Evolutionary conservation across 2,888 invertebrate species (phyloP), one percentile per base, ranked within the genome.

Genomic region (Axea sp.): DNA sequence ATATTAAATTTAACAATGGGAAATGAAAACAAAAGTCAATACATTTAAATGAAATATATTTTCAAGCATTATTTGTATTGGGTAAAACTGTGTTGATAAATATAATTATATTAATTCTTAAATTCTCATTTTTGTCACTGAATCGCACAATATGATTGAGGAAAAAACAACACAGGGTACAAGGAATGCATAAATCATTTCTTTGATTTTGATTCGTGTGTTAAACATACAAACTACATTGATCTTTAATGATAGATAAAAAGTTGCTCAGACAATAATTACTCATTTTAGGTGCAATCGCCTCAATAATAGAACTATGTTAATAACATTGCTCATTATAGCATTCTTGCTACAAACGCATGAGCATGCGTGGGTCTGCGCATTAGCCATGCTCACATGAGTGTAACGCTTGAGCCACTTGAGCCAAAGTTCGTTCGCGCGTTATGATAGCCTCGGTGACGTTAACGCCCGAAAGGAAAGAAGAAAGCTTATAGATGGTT

Each of bases 251-350:
- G 39, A 22, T 9, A 30, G 72, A 45, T 60, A 64, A 74, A 57
- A 59, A 62, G 51, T 31, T 30, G 59, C 14, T 28, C 11, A 15
- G 28, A 19, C 33, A 28, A 33, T 60, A 73, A 77, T 76, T 77
- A 72, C 19, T 74, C 73, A 76, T 76, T 76, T 76, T 76, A 76
- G 75, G 60, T 57, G 62, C 22, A 39, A 62, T 28, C 26, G 57
- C 35, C 14, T 65, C 45, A 39, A 26, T 51, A 45, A 65, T 53
- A 43, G 43, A 43, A 64, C 39, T 31, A 30, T 33, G 72, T 53
- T 57, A 45, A 59, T 60, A 62, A 60, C 59, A 35, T 39, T 53
- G 55, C 17, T 51, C 33, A 65, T 65, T 59, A 65, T 59, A 65
- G 31, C 51, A 37, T 59, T 47, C 37, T 22, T 33, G 37, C 17